phyloP scores from a whole-genome alignment of 2,888 invertebrate species.

The Didymodactylos carnosus region DNA sequence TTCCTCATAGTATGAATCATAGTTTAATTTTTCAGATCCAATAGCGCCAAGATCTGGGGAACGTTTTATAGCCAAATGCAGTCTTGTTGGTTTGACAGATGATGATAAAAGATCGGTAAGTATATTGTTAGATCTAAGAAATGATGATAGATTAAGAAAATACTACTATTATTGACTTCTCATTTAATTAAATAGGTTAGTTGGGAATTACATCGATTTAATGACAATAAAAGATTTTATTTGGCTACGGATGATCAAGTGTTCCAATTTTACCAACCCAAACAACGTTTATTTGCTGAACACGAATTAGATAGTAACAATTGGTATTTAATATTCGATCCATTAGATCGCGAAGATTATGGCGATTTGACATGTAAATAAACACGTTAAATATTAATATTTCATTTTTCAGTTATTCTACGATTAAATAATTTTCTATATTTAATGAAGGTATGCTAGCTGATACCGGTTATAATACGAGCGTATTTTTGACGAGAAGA shows the following conservation, averaged over 20 bases:
- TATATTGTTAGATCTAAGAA: not conserved
- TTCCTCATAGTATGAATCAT: no score
- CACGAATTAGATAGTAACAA: constrained; percentile 6
- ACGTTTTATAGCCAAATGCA: constrained; percentile 10
- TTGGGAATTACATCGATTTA: constrained; percentile 12
- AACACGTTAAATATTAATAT: no score
- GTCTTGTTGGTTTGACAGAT: constrained; percentile 10
- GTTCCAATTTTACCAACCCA: constrained; percentile 12
- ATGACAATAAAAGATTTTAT: constrained; percentile 10
- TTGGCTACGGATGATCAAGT: constrained; percentile 11
- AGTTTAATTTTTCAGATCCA: constrained; percentile 12
- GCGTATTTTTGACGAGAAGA: not conserved
- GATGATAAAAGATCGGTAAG: constrained; percentile 4
- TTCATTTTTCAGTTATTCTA: no score
- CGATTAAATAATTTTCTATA: no score
- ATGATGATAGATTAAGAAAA: no score
- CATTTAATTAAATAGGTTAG: not conserved
- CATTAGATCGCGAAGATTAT: constrained; percentile 10
- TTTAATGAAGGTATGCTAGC: no score
- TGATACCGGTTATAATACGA: constrained; percentile 12
- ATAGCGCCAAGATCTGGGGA: constrained; percentile 14
- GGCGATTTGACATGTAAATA: constrained; percentile 12
- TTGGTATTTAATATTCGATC: constrained; percentile 12
- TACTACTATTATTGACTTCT: not conserved
- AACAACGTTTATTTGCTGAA: constrained; percentile 8